Evolutionary conservation across 2,797 vertebrate species (phyloP).

Genomic region (Schizothorax lantsangensis): DNA sequence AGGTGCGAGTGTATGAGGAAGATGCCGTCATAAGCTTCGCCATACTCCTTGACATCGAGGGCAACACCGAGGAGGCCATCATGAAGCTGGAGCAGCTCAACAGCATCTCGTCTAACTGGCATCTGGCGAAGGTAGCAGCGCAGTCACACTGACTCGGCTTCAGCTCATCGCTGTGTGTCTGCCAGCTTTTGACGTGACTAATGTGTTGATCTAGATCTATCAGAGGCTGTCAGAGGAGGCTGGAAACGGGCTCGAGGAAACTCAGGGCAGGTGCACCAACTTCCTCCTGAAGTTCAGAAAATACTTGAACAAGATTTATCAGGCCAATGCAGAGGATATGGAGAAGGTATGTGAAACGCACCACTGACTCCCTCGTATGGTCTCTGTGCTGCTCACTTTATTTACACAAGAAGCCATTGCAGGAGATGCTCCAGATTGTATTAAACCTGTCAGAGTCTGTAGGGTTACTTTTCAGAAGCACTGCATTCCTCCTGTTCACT

Average conservation of each 20-base stretch:
- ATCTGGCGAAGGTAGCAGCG: conserved; percentile 86
- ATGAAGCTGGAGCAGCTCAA: conserved; percentile 88
- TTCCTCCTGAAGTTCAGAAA: conserved; percentile 85
- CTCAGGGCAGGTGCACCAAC: conserved; percentile 87
- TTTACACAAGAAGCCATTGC: background rate
- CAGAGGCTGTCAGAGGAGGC: conserved; percentile 92
- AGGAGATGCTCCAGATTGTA: background rate
- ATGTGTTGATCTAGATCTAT: conserved; percentile 82
- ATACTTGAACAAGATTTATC: conserved; percentile 87
- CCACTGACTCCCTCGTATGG: background rate
- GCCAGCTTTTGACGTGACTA: background rate
- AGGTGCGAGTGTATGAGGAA: conserved; percentile 85
- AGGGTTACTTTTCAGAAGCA: background rate
- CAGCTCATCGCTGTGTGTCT: background rate
- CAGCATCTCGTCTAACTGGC: conserved; percentile 89
- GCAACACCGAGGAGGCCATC: conserved; percentile 91
- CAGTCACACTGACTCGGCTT: background rate
- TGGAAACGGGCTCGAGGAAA: conserved; percentile 88
- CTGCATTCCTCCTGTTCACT: too few relatives aligned
- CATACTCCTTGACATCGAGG: conserved; percentile 89
- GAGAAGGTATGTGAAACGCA: conserved; percentile 80
- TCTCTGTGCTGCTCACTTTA: background rate
- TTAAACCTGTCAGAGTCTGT: background rate
- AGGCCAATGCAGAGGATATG: conserved; percentile 80
- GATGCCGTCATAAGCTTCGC: conserved; percentile 87